These are phyloP conservation scores for Sphinx pinastri DNA, from an alignment of 2,888 invertebrate species.

Conservation along the genomic window DNA sequence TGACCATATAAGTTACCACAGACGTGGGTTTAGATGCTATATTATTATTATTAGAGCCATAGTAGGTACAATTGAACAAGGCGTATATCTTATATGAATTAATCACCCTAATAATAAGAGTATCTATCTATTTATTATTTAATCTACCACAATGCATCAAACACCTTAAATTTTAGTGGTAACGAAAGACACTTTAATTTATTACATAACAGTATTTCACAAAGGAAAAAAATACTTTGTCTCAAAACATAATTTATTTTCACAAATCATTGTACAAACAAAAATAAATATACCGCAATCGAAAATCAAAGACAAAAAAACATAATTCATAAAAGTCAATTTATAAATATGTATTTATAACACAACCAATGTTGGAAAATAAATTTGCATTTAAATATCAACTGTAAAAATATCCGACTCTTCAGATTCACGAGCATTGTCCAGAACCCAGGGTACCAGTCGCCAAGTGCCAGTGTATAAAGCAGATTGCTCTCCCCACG, in stretches of 20 bases:
- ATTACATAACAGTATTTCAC: no score
- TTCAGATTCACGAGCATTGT: slow-evolving; percentile 59
- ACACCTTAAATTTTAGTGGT: no score
- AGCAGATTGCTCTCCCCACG: slow-evolving; percentile 63
- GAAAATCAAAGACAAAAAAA: background rate
- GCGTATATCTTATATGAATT: no score
- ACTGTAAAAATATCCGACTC: slow-evolving; percentile 47
- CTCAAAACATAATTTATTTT: background rate
- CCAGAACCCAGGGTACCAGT: slow-evolving; percentile 65
- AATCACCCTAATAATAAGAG: no score
- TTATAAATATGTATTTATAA: background rate
- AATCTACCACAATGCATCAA: no score
- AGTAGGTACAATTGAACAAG: no score
- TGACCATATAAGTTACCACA: no score
- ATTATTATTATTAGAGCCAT: no score
- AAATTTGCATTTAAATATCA: slow-evolving; percentile 39
- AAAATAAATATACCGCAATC: background rate
- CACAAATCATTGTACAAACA: background rate
- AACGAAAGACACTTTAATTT: no score
- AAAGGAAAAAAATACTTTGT: no score
- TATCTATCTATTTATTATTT: no score
- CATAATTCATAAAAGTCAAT: background rate
- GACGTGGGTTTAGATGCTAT: no score
- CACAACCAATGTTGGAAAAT: background rate
- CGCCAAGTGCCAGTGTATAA: slow-evolving; percentile 72